Evolutionary conservation across 2,113 vertebrate species (phyloP).

Genomic region (Elephas maximus): DNA sequence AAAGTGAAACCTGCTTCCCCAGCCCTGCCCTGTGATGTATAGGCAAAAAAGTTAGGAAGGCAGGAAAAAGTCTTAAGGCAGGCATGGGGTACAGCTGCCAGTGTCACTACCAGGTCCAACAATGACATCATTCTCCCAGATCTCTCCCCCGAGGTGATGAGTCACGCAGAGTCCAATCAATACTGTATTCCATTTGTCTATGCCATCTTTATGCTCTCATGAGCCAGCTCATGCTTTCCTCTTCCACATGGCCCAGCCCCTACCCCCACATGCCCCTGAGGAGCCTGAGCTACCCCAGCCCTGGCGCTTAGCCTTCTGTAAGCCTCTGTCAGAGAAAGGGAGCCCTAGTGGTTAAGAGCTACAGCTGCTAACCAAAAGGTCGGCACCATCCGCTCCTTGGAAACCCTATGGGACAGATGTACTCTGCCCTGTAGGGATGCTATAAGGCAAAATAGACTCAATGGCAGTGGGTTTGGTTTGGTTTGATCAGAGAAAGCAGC

Average conservation of each 20-base stretch:
- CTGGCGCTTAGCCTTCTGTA: background rate
- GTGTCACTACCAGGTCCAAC: conserved; percentile 16
- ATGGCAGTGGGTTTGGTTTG: too few species aligned
- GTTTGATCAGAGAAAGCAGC: background rate
- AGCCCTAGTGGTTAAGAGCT: too few species aligned
- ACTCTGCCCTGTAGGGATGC: too few species aligned
- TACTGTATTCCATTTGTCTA: conserved; percentile 41
- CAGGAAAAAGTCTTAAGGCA: conserved; percentile 39
- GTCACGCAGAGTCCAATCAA: conserved; percentile 62
- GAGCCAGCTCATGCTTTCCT: background rate
- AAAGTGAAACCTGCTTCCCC: conserved; percentile 52
- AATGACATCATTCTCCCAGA: conserved; percentile 67
- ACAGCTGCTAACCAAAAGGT: too few species aligned
- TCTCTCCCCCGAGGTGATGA: conserved; percentile 40
- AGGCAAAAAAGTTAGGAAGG: conserved; percentile 1
- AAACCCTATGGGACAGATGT: too few species aligned
- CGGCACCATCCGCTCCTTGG: too few species aligned
- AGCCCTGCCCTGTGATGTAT: background rate
- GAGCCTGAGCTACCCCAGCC: background rate
- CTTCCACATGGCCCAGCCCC: background rate
- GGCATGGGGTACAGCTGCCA: background rate
- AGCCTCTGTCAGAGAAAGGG: background rate
- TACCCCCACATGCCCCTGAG: background rate
- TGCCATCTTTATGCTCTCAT: background rate
- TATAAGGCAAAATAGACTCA: too few species aligned